Conservation (phyloP, 2,113 vertebrate genomes). For the human (Homo sapiens) region DNA sequence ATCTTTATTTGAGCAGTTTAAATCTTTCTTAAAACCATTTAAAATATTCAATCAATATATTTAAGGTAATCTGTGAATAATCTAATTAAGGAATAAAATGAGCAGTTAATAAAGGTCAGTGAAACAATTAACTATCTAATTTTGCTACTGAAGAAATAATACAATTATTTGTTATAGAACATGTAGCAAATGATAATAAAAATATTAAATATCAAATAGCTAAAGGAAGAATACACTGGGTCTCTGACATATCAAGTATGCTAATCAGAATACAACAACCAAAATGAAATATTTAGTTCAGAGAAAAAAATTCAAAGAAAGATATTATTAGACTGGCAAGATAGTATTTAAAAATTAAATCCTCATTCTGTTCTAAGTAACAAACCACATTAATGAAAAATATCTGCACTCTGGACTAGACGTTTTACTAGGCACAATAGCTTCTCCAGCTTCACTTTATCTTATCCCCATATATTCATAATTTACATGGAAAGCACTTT, state of each 20-base stretch:
- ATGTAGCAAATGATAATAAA: conserved; percentile 34
- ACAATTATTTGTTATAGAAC: conserved; percentile 37
- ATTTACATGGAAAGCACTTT: conserved; percentile 66
- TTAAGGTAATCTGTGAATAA: conserved; percentile 54
- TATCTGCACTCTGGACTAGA: background rate
- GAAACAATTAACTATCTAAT: conserved; percentile 40
- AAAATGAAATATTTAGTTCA: conserved; percentile 16
- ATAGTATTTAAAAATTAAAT: conserved; percentile 36
- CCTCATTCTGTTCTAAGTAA: conserved; percentile 18
- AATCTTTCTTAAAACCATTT: background rate
- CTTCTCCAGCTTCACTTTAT: conserved; percentile 48
- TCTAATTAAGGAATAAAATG: conserved; percentile 61
- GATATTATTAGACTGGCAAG: background rate
- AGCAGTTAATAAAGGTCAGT: conserved; percentile 56
- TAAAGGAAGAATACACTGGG: background rate
- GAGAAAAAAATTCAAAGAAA: background rate
- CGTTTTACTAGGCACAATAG: background rate
- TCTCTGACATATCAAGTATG: background rate
- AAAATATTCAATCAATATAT: conserved; percentile 12
- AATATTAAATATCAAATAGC: conserved; percentile 35
- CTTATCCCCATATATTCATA: conserved; percentile 3
- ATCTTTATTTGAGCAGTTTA: conserved; percentile 39
- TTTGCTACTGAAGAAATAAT: conserved; percentile 13
- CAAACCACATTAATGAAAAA: conserved; percentile 37
- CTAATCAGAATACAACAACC: background rate